These are phyloP conservation scores for Meloidogyne hapla DNA, from an alignment of 1,140 invertebrate species.

Conservation along the genomic window DNA sequence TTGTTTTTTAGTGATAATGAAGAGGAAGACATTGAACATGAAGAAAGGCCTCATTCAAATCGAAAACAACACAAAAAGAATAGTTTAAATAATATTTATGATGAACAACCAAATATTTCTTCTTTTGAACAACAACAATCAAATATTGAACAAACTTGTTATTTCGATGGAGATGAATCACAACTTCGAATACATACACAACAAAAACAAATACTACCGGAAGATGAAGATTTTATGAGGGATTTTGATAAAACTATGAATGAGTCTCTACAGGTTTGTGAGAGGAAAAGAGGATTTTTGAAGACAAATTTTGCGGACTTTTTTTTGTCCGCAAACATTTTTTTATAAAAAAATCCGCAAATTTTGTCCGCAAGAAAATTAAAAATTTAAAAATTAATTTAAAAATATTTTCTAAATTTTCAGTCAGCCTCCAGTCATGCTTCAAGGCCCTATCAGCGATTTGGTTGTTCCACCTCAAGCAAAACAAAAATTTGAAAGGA, in stretches of 20 bases:
- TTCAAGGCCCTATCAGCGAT: conserved; percentile 41
- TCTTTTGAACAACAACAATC: not conserved
- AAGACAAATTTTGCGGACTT: not conserved
- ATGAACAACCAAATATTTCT: not conserved
- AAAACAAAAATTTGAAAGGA: conserved; percentile 52
- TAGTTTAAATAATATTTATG: conserved; percentile 18
- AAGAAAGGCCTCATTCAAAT: conserved; percentile 15
- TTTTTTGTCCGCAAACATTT: no score
- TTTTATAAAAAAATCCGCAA: no score
- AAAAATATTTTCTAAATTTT: conserved; percentile 21
- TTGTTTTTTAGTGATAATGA: conserved; percentile 32
- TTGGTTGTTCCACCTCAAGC: conserved; percentile 46
- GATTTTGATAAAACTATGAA: conserved; percentile 48
- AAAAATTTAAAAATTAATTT: conserved; percentile 4
- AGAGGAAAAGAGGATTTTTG: not conserved
- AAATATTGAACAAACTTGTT: conserved; percentile 9
- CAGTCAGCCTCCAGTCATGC: conserved; percentile 27
- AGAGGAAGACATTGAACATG: conserved; percentile 36
- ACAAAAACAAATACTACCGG: conserved; percentile 32
- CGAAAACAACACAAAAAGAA: not conserved
- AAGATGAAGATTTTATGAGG: conserved; percentile 51
- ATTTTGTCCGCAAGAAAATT: no score
- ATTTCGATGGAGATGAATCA: conserved; percentile 24
- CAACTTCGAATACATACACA: conserved; percentile 38
- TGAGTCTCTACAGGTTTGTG: conserved; percentile 46